Percentiles rank a stretch among this genome's conserved stretches.
Conservation (phyloP, 2,797 vertebrate species). For the Podarcis siculus region DNA sequence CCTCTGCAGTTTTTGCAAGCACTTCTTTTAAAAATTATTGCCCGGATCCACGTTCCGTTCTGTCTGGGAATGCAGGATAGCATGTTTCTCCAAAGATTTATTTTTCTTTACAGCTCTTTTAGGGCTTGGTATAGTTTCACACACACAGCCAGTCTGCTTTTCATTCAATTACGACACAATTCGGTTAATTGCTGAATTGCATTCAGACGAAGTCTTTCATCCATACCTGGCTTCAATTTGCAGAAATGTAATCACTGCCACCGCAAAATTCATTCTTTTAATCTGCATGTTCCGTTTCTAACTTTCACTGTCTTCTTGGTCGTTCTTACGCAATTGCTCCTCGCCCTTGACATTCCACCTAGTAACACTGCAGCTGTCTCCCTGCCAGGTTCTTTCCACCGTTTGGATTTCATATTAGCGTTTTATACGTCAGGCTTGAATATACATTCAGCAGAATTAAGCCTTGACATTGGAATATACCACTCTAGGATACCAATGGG, state of each 20-base stretch:
- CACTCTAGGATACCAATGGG: background rate
- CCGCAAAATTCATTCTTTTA: background rate
- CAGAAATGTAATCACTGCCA: background rate
- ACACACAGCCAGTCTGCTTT: background rate
- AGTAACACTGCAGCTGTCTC: background rate
- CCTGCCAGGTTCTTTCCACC: background rate
- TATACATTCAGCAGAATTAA: slow-evolving; percentile 1
- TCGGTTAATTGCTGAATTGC: background rate
- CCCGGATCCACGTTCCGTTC: too few species aligned
- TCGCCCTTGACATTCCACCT: slow-evolving; percentile 4
- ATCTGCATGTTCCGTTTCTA: background rate
- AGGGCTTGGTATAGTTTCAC: background rate
- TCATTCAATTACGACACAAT: background rate
- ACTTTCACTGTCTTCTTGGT: background rate
- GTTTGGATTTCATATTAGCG: background rate
- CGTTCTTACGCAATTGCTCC: background rate
- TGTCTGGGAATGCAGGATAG: background rate
- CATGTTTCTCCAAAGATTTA: background rate
- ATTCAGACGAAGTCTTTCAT: background rate
- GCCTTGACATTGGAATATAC: background rate
- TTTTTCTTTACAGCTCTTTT: background rate
- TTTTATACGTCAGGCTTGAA: background rate
- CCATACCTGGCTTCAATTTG: background rate
- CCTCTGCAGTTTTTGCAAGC: too few species aligned
- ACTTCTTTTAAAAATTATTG: too few species aligned